These are phyloP conservation scores for Ischnus inquisitorius DNA, from an alignment of 2,888 invertebrate genomes.

Conservation along the genomic window DNA sequence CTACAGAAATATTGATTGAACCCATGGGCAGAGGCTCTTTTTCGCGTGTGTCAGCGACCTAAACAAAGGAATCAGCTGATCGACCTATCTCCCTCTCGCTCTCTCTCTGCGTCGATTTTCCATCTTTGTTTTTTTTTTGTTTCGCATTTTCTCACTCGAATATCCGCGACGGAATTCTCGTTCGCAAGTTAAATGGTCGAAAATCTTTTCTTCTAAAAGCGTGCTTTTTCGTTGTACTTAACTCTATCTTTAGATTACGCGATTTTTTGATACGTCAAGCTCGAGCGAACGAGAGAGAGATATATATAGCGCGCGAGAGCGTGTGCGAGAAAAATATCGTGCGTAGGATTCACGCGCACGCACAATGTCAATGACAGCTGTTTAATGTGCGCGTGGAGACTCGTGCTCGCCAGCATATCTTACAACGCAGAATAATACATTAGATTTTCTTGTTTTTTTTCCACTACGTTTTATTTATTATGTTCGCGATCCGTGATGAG, in stretches of 20 bases:
- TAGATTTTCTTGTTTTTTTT: not conserved
- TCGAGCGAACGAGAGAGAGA: not conserved
- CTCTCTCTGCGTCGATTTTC: slow-evolving; percentile 14
- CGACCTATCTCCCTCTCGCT: slow-evolving; percentile 77
- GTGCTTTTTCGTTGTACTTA: slow-evolving; percentile 4
- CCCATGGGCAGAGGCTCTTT: slow-evolving; percentile 77
- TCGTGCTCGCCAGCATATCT: not conserved
- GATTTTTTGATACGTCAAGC: slow-evolving; percentile 14
- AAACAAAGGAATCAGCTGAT: slow-evolving; percentile 95
- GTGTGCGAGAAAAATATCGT: slow-evolving; percentile 56
- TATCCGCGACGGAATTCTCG: slow-evolving; percentile 2
- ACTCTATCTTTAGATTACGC: slow-evolving; percentile 60
- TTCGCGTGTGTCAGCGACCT: slow-evolving; percentile 86
- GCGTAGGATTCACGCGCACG: slow-evolving; percentile 64
- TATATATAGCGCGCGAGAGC: slow-evolving; percentile 27
- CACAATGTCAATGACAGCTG: slow-evolving; percentile 84
- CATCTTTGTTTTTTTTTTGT: slow-evolving; percentile 20
- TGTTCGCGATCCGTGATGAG: not conserved
- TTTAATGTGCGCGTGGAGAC: slow-evolving; percentile 68
- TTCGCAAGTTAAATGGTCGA: not conserved
- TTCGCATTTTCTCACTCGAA: not conserved
- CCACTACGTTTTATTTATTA: not conserved
- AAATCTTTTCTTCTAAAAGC: not conserved
- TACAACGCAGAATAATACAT: not conserved
- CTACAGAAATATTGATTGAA: slow-evolving; percentile 79